These are phyloP conservation scores for Falco novaeseelandiae DNA, from an alignment of 2,797 vertebrate species.

Conservation along the genomic window DNA sequence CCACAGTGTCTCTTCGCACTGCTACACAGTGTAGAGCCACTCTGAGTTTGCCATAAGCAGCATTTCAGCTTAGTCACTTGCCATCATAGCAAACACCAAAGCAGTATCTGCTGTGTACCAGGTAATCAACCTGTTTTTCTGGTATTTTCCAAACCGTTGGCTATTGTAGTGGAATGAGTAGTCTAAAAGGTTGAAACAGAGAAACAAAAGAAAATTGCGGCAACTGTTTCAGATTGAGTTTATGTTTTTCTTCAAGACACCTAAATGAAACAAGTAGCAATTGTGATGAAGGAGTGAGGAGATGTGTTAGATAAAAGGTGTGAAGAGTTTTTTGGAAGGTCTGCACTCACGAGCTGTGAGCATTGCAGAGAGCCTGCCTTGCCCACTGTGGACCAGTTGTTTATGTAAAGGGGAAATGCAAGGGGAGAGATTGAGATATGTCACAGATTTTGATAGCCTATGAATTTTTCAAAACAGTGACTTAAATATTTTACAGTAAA, in stretches of 20 bases:
- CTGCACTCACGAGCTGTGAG: background rate
- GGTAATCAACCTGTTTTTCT: background rate
- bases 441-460: background rate
- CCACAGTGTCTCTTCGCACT: rapidly evolving
- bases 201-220: background rate
- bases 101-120: background rate
- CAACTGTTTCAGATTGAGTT: background rate
- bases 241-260: background rate
- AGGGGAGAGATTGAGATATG: background rate
- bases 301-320: background rate
- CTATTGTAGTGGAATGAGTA: background rate
- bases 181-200: background rate
- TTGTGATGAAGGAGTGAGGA: background rate
- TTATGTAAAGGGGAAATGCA: background rate
- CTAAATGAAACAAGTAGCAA: background rate
- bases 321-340: background rate
- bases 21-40: rapidly evolving
- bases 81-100: background rate
- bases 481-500: background rate
- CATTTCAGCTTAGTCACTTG: rapidly evolving
- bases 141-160: background rate
- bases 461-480: background rate
- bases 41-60: background rate
- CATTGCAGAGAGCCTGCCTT: rapidly evolving
- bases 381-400: background rate